Evolutionary conservation across 2,888 invertebrate species (phyloP).

Genomic region (Eupithecia exiguata): DNA sequence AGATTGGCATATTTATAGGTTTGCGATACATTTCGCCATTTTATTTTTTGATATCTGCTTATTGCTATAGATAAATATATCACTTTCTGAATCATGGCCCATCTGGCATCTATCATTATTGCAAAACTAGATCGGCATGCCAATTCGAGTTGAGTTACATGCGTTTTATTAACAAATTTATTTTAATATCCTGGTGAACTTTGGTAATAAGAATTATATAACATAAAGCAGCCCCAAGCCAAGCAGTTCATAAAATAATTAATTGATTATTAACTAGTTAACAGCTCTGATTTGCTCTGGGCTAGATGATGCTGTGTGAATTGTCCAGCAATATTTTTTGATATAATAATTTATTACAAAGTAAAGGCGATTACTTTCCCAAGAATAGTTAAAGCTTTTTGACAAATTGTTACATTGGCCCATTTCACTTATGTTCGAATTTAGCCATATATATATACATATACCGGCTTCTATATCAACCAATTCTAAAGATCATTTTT

Average conservation of each 20-base stretch:
- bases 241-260: no score
- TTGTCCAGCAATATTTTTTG: no score
- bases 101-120: conserved; percentile 28
- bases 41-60: background rate
- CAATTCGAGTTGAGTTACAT: conserved; percentile 31
- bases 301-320: no score
- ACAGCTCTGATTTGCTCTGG: no score
- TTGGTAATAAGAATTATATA: background rate
- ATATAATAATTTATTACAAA: no score
- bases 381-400: background rate
- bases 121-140: conserved; percentile 15
- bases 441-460: background rate
- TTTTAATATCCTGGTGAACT: conserved; percentile 18
- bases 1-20: conserved; percentile 26
- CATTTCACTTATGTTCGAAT: background rate
- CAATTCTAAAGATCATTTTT: background rate
- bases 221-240: no score
- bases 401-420: background rate
- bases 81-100: conserved; percentile 2
- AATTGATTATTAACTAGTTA: no score
- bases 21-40: background rate
- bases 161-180: background rate
- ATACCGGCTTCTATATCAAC: background rate
- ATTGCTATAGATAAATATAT: background rate
- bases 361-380: background rate